Evolutionary conservation across 2,113 vertebrate genomes (phyloP).

Genomic region (Alligator mississippiensis): DNA sequence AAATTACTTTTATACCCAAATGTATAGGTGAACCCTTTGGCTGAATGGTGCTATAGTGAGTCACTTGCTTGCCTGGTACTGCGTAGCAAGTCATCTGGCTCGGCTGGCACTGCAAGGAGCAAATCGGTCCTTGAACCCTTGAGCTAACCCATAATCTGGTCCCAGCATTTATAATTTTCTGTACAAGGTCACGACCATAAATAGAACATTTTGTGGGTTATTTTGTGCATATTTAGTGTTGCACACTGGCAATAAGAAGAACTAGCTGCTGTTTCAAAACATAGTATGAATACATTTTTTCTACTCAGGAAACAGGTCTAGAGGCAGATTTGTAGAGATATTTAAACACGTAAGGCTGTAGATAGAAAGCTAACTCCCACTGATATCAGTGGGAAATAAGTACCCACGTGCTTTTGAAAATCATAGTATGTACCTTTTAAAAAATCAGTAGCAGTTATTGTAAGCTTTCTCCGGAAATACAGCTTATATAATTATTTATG

Average conservation of each 20-base stretch:
- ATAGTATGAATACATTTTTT: background rate
- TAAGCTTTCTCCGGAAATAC: background rate
- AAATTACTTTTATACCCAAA: too few species aligned
- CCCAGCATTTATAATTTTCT: background rate
- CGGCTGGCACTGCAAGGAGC: background rate
- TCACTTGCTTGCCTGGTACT: too few species aligned
- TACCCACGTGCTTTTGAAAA: background rate
- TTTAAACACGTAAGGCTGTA: background rate
- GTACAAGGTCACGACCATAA: background rate
- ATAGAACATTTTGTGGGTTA: background rate
- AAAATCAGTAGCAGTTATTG: background rate
- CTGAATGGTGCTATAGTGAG: too few species aligned
- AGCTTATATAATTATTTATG: background rate
- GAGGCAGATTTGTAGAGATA: background rate
- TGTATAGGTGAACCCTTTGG: too few species aligned
- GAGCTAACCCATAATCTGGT: too few species aligned
- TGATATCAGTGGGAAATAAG: background rate
- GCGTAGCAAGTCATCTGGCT: too few species aligned
- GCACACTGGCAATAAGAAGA: background rate
- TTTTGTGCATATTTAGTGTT: background rate
- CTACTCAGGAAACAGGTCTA: background rate
- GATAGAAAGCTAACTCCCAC: rapidly evolving
- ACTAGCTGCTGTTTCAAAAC: background rate
- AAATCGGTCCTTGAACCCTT: too few species aligned
- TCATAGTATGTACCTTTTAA: rapidly evolving